Evolutionary conservation across 1,140 invertebrate species (phyloP).

Genomic region (Solenopsis fugax): DNA sequence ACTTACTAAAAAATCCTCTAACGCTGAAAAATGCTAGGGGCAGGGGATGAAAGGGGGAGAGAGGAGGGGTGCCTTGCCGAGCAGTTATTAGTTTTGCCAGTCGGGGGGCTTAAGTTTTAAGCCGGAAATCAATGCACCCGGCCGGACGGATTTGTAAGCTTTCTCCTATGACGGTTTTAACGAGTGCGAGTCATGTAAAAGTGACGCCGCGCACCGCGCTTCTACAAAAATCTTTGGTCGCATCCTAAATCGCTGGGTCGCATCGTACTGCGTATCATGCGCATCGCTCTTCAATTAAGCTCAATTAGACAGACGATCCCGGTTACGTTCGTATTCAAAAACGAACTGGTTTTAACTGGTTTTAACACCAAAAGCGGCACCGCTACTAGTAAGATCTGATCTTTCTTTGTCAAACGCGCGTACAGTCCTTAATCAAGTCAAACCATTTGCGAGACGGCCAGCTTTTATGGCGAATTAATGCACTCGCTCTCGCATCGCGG

Average conservation of each 20-base stretch:
- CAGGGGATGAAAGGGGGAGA: not conserved
- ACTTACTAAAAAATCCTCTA: conserved; percentile 75
- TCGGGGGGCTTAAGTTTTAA: conserved; percentile 76
- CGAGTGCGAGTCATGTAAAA: conserved; percentile 75
- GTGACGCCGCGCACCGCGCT: conserved; percentile 65
- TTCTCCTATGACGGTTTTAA: conserved; percentile 77
- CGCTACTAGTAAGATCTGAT: not conserved
- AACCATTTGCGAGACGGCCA: conserved; percentile 31
- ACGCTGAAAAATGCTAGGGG: conserved; percentile 65
- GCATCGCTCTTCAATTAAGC: conserved; percentile 61
- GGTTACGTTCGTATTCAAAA: not conserved
- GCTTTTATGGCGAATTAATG: conserved; percentile 53
- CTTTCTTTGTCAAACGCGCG: not conserved
- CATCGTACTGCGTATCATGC: not conserved
- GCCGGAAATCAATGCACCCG: conserved; percentile 77
- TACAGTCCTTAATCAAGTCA: conserved; percentile 43
- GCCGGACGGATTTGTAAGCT: conserved; percentile 76
- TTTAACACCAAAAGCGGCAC: not conserved
- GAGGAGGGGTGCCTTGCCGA: conserved; percentile 66
- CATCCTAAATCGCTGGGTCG: not conserved
- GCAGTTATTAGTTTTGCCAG: conserved; percentile 79
- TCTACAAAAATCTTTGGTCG: conserved; percentile 63
- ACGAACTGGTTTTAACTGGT: not conserved
- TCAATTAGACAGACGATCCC: not conserved
- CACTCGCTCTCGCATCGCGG: conserved; percentile 22